A percentile compares a stretch with the other conserved stretches of the same genome.
Conservation (phyloP, 2,113 vertebrate species). For the Pomatostomus ruficeps region DNA sequence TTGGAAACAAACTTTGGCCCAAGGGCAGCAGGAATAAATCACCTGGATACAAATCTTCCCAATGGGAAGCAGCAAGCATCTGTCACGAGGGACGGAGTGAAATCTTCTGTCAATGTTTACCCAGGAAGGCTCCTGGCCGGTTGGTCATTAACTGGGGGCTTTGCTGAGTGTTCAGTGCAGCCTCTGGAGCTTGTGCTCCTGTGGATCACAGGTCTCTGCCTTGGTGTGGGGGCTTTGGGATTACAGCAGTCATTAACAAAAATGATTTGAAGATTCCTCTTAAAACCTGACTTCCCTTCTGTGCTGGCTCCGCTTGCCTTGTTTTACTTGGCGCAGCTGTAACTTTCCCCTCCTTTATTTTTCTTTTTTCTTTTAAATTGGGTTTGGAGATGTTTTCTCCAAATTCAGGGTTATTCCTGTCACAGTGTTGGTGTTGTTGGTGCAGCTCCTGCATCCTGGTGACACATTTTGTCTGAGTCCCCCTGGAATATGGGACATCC, state of each 20-base stretch:
- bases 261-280: neutral
- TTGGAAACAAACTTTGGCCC: neutral
- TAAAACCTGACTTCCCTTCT: neutral
- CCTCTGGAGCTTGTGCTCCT: neutral
- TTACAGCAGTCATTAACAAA: neutral
- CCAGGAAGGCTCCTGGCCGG: neutral
- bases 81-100: neutral
- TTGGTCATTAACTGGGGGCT: conserved; percentile 19
- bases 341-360: neutral
- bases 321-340: neutral
- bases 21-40: neutral
- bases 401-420: neutral
- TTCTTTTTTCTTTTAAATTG: neutral
- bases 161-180: neutral
- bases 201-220: neutral
- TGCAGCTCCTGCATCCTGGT: neutral
- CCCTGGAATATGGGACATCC: neutral
- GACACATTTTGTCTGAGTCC: neutral
- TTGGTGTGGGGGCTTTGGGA: neutral
- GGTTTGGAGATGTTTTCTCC: neutral
- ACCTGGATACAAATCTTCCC: neutral
- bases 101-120: conserved; percentile 32
- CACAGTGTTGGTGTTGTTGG: neutral
- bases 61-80: neutral
- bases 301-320: neutral